These are phyloP conservation scores for Serranochromis macrocephalus DNA, from an alignment of 2,113 vertebrate genomes.

Conservation along the genomic window DNA sequence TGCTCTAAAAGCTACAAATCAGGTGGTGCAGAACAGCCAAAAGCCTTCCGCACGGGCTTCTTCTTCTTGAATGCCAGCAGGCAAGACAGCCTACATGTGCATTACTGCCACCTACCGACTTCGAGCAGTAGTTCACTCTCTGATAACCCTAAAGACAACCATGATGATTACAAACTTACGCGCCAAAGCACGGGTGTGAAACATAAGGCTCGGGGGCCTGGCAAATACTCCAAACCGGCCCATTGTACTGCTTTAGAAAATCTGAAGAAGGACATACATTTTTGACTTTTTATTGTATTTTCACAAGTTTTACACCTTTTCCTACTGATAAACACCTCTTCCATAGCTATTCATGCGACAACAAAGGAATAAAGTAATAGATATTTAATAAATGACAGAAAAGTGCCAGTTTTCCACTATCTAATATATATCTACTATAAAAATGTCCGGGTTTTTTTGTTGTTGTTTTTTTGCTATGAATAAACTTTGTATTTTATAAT, in stretches of 20 bases:
- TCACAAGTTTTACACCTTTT: neutral
- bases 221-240: neutral
- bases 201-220: neutral
- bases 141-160: neutral
- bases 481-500: neutral
- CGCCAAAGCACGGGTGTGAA: neutral
- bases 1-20: neutral
- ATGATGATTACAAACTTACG: neutral
- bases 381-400: neutral
- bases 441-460: rapidly evolving
- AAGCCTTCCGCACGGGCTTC: neutral
- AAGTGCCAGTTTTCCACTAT: neutral
- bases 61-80: neutral
- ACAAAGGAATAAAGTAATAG: neutral
- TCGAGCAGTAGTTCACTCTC: neutral
- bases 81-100: neutral
- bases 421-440: neutral
- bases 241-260: neutral
- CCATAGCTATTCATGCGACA: neutral
- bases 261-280: neutral
- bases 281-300: neutral
- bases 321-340: neutral
- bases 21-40: neutral
- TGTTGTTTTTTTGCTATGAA: neutral
- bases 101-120: neutral